These are phyloP conservation scores for Pteropus rufus DNA, from an alignment of 2,797 vertebrate genomes.

Conservation along the genomic window DNA sequence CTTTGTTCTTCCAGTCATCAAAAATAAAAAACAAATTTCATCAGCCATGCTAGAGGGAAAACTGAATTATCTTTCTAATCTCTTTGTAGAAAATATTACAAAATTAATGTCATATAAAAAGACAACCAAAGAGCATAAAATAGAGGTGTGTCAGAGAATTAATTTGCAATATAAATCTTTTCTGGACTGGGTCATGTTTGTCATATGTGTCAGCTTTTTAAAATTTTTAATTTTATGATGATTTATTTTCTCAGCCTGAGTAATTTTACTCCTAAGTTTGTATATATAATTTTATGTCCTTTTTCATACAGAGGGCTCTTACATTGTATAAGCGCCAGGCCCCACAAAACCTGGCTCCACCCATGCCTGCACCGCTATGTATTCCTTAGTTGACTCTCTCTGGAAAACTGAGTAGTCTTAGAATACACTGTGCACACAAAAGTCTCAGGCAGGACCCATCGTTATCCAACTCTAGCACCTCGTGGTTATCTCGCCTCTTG, in stretches of 20 bases:
- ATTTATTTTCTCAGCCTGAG: neutral
- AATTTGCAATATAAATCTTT: neutral
- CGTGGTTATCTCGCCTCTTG: neutral
- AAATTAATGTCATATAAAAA: slow-evolving; percentile 40
- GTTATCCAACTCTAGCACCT: neutral
- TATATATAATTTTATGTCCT: neutral
- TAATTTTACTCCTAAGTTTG: neutral
- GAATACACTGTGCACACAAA: neutral
- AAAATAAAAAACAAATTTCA: slow-evolving; percentile 43
- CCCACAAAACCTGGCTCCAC: neutral
- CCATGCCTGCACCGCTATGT: rapidly evolving
- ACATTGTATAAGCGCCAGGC: neutral
- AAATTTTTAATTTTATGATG: neutral
- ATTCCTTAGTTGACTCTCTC: neutral
- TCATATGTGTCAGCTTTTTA: neutral
- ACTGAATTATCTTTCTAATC: slow-evolving; percentile 36
- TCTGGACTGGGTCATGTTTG: neutral
- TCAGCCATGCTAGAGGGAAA: neutral
- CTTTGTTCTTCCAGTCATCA: neutral
- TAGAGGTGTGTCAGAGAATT: neutral
- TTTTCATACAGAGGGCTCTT: neutral
- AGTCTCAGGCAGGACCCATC: neutral
- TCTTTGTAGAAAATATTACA: slow-evolving; percentile 36
- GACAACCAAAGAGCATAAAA: neutral
- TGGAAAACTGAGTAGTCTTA: neutral